A percentile compares a stretch with the other conserved stretches of the same genome.
These are phyloP conservation scores for Drosophila heteroneura DNA, from an alignment of 2,888 invertebrate genomes.

Conservation along the genomic window DNA sequence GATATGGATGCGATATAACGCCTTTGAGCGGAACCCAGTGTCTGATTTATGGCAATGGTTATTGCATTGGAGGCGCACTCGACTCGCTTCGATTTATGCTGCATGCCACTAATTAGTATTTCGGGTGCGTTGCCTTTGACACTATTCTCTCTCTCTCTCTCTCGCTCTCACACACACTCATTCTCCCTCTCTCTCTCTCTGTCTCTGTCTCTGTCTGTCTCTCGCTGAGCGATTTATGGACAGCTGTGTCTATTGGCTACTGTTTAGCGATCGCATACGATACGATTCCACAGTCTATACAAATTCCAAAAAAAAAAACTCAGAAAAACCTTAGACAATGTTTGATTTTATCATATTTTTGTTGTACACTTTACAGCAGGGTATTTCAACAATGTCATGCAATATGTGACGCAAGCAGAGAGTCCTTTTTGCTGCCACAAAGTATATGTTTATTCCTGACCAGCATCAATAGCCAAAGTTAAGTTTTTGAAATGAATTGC, in stretches of 20 bases:
- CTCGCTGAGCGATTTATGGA: conserved; percentile 68
- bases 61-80: conserved; percentile 30
- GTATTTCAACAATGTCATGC: not conserved
- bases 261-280: conserved; percentile 23
- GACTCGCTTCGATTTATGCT: conserved; percentile 40
- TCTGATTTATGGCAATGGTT: conserved; percentile 52
- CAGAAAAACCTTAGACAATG: conserved; percentile 14
- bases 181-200: not conserved
- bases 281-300: not conserved
- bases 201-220: not conserved
- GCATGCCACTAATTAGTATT: conserved; percentile 66
- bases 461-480: too few species aligned
- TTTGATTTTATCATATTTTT: conserved; percentile 12
- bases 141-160: conserved; percentile 9
- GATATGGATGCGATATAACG: conserved; percentile 49
- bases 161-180: not conserved
- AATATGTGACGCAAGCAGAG: not conserved
- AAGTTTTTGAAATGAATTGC: too few species aligned
- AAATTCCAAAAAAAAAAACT: conserved; percentile 1
- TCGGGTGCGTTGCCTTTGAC: conserved; percentile 44
- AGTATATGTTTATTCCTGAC: too few species aligned
- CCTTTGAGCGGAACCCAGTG: conserved; percentile 28
- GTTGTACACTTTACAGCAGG: not conserved
- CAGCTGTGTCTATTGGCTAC: conserved; percentile 52
- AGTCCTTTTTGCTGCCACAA: too few species aligned